These are phyloP conservation scores for Oncorhynchus keta DNA, from an alignment of 2,113 vertebrate genomes.

Conservation along the genomic window DNA sequence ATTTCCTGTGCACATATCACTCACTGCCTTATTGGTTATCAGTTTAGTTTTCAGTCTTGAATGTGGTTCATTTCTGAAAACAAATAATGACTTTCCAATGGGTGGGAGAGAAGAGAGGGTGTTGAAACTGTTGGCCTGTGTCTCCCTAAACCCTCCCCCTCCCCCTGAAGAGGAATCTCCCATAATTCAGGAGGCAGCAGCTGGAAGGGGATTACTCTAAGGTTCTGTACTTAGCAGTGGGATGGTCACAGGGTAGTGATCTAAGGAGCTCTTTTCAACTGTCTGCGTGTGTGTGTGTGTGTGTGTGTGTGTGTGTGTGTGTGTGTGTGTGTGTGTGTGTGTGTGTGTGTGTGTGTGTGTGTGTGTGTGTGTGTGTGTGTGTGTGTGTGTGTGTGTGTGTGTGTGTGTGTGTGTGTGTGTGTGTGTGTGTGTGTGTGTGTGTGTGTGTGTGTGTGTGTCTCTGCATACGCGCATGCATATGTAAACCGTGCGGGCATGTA, in stretches of 20 bases:
- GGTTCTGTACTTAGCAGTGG: constrained; percentile 78
- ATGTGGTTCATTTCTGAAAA: background rate
- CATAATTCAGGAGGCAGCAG: constrained; percentile 82
- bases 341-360: constrained; percentile 7
- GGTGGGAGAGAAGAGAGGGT: background rate
- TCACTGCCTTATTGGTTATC: no score
- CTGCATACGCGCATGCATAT: constrained; percentile 35
- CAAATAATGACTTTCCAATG: background rate
- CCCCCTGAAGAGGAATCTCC: constrained; percentile 41
- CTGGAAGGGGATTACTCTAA: constrained; percentile 83
- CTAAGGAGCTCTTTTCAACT: constrained; percentile 70
- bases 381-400: background rate
- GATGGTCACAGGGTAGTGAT: constrained; percentile 86
- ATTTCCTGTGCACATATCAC: background rate
- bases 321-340: constrained; percentile 12
- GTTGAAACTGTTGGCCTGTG: background rate
- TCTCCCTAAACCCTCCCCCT: constrained; percentile 15
- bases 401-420: no score
- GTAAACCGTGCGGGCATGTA: background rate
- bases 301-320: constrained; percentile 14
- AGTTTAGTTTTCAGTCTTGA: no score
- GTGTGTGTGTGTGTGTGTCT: constrained; percentile 27
- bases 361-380: background rate
- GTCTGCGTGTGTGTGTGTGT: constrained; percentile 36
- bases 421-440: background rate